Base-by-base conservation (phyloP, 2,113 vertebrate genomes). In the Tetraodon nigroviridis region DNA sequence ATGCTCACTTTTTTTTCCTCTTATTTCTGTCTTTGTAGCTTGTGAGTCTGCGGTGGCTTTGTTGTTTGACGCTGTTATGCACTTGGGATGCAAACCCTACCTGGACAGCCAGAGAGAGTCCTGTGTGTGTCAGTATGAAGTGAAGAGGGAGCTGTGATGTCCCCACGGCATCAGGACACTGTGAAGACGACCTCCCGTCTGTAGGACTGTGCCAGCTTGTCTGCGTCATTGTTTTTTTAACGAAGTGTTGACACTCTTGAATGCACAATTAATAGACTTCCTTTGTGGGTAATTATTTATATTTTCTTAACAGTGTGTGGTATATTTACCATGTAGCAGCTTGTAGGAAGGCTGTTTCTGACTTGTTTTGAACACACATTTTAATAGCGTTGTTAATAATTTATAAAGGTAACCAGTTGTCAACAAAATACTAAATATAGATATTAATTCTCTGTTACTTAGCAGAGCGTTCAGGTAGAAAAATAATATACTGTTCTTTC, bases 51-150 rank as follows among this genome's bases (percentile, higher is more conserved):
- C 94, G 0, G 94, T 97, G 75, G 93, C 90, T 17, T 87, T 99
- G 69, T 74, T 99, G 61, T 98, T 98, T 55, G 95, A 97, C 67
- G 91, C 93, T 0, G 94, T 99, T 8, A 94, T 98, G 84, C 95
- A 97, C 67, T 65, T 99, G 76, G 97, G 97, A 64, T 99, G 96
- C 71, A 98, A 98, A 52, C 97, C 97, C 0, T 99, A 96, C 84
- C 87, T 99, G 91, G 97, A 99, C 67, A 95, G 96, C 69, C 97
- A 99, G 75, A 89, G 94, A 55, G 92, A 92, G 2, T 93, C 95
- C 0, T 99, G 97, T 17, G 84, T 89, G 65, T 99, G 97, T 76
- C 92, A 2, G 6, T 94, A 93, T 0, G 92, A 98, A 75, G 78
- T 91, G 20, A 98, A 95, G 71, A 86, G 55, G 5, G 97, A 99